These are phyloP conservation scores for Araneus ventricosus DNA, from an alignment of 1,140 invertebrate genomes.

Conservation along the genomic window DNA sequence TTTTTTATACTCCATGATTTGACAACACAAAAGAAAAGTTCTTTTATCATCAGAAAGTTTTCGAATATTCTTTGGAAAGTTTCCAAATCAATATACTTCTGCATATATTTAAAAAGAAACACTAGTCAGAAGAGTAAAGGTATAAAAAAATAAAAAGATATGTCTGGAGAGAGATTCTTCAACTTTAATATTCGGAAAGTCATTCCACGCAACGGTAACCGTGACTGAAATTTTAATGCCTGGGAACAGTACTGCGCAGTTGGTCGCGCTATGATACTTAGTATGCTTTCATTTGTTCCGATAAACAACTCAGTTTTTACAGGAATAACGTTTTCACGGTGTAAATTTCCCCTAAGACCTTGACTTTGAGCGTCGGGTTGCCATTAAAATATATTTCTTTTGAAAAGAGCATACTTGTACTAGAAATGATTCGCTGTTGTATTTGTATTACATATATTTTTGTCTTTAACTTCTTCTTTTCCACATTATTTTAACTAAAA, in stretches of 20 bases:
- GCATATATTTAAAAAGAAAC: background rate
- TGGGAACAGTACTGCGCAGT: background rate
- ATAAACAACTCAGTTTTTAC: too few species aligned
- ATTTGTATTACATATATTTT: too few species aligned
- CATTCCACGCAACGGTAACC: background rate
- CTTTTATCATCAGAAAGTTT: background rate
- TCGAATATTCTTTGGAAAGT: background rate
- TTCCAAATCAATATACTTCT: background rate
- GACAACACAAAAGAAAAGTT: background rate
- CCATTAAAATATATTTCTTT: too few species aligned
- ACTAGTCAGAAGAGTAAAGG: background rate
- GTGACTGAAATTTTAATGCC: conserved; percentile 1
- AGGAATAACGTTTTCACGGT: too few species aligned
- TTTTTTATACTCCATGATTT: too few species aligned
- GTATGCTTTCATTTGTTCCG: too few species aligned
- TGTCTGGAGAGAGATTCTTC: background rate
- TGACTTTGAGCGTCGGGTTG: too few species aligned
- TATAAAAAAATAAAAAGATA: background rate
- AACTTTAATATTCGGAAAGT: background rate
- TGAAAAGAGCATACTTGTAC: too few species aligned
- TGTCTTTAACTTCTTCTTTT: too few species aligned
- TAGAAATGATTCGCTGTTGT: too few species aligned
- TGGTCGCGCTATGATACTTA: background rate
- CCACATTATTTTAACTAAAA: too few species aligned
- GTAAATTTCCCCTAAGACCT: too few species aligned